Percentiles rank a stretch among this genome's conserved stretches.
These are phyloP conservation scores for Malurus cyaneus DNA, from an alignment of 2,113 vertebrate genomes.

Conservation along the genomic window DNA sequence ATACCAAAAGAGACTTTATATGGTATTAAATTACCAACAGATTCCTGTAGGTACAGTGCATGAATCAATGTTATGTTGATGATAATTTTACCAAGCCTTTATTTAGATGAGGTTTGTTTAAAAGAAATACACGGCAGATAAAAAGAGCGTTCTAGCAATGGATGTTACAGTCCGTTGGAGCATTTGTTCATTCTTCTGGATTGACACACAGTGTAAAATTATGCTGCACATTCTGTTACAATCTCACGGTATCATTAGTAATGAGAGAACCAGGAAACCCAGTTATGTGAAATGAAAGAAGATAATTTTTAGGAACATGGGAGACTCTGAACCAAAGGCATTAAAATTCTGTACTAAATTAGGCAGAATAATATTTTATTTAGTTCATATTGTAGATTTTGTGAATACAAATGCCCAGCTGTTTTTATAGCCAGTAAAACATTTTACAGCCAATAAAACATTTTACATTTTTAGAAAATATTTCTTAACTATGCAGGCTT, in stretches of 20 bases:
- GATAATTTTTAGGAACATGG: neutral
- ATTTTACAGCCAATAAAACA: constrained; percentile 32
- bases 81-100: neutral
- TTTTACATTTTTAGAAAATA: constrained; percentile 38
- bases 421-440: constrained; percentile 38
- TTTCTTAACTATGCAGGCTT: neutral
- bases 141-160: neutral
- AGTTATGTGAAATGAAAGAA: neutral
- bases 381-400: constrained; percentile 47
- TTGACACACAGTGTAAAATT: neutral
- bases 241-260: neutral
- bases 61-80: neutral
- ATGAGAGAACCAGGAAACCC: neutral
- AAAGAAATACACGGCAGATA: neutral
- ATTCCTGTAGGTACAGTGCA: neutral
- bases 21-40: neutral
- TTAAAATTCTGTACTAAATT: constrained; percentile 4
- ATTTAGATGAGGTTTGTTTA: neutral
- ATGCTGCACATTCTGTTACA: neutral
- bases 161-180: neutral
- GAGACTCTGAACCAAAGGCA: constrained; percentile 2
- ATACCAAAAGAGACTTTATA: neutral
- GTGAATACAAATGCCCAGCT: constrained; percentile 49
- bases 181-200: constrained; percentile 8
- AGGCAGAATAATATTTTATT: constrained; percentile 41